Base-by-base conservation (phyloP, 2,113 vertebrate species). In the Cynocephalus volans region DNA sequence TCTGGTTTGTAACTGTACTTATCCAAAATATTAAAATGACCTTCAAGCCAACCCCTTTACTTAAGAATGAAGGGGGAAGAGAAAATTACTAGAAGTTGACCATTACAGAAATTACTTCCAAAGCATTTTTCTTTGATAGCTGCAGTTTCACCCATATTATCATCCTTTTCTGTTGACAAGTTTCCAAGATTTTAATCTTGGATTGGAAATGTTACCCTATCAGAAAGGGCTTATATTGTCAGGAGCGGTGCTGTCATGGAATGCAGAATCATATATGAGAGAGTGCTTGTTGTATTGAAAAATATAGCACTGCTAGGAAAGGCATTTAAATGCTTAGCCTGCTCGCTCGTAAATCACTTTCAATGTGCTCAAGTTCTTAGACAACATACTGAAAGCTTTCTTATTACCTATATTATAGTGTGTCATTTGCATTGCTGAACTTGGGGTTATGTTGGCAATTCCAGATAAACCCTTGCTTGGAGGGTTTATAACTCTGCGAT, bases 101-200 rank as follows among this genome's bases (percentile, higher is more conserved):
- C 88, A 97, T 97, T 98, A 97, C 45, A 84, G 97, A 98, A 98
- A 98, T 97, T 97, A 98, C 92, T 98, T 97, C 73, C 58, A 97
- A 98, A 83, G 72, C 24, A 90, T 98, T 98, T 98, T 98, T 94
- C 84, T 98, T 97, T 98, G 96, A 98, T 98, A 97, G 94, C 86
- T 97, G 88, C 95, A 94, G 90, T 98, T 98, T 98, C 88, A 72
- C 96, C 96, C 96, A 56, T 90, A 97, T 97, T 97, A 94, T 97
- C 91, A 94, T 98, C 97, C 56, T 93, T 98, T 98, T 96, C 97
- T 97, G 96, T 98, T 98, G 97, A 98, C 96, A 98, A 76, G 79
- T 98, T 98, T 97, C 96, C 58, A 88, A 97, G 98, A 98, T 98
- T 98, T 98, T 98, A 98, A 98, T 98, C 98, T 98, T 96, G 92